Evolutionary conservation across 64 coral and sea anemone species (phyloP).

Genomic region (Actinia tenebrosa): DNA sequence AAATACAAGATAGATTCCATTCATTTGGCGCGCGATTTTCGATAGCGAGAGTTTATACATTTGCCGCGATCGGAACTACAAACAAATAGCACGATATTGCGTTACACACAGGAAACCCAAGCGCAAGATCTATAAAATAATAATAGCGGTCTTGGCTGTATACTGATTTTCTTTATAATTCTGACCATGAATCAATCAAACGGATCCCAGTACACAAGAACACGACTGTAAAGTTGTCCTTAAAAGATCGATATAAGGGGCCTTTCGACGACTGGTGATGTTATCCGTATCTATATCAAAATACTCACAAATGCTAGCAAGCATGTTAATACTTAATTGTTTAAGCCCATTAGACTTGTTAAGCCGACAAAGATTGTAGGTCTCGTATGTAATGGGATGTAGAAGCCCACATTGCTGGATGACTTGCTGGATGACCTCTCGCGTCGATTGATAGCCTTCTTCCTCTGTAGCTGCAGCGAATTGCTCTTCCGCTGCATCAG

Average conservation of each 20-base stretch:
- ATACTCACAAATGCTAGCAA: no score
- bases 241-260: no score
- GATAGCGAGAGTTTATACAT: no score
- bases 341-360: background rate
- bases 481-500: background rate
- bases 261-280: no score
- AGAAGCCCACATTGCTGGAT: background rate
- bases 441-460: slow-evolving; percentile 1
- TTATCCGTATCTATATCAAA: no score
- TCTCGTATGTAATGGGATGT: slow-evolving; percentile 16
- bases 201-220: no score
- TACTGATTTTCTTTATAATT: no score
- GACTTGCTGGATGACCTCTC: background rate
- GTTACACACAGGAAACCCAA: background rate
- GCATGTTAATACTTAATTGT: no score
- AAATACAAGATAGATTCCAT: background rate
- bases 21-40: background rate
- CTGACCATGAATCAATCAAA: no score
- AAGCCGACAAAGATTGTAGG: background rate
- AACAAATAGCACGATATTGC: background rate
- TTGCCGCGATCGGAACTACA: background rate
- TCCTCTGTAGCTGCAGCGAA: background rate
- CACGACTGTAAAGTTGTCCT: no score
- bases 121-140: background rate
- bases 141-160: no score